Percentiles rank a stretch among this genome's conserved stretches.
These are phyloP conservation scores for Oegoconia quadripuncta DNA, from an alignment of 2,888 invertebrate genomes.

Conservation along the genomic window DNA sequence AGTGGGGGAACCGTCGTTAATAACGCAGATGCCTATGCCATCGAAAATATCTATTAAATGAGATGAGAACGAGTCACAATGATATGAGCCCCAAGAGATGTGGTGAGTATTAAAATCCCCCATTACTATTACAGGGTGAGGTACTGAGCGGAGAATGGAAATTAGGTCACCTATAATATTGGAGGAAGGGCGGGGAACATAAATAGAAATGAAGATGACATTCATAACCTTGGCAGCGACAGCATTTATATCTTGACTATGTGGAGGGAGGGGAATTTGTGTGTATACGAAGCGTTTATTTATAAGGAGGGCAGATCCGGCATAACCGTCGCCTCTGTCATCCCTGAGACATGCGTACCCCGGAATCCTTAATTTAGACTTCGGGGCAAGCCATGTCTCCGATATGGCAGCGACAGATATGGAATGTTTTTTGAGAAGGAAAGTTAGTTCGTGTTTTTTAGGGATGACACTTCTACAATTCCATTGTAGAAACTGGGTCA, in stretches of 20 bases:
- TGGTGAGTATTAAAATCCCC: slow-evolving; percentile 14
- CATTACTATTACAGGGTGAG: slow-evolving; percentile 9
- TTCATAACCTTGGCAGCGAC: slow-evolving; percentile 11
- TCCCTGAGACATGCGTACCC: slow-evolving; percentile 23
- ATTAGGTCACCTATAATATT: slow-evolving; percentile 5
- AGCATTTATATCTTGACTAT: slow-evolving; percentile 6
- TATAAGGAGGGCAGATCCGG: slow-evolving; percentile 12
- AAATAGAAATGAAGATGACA: slow-evolving; percentile 12
- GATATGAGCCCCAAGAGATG: neutral
- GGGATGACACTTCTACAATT: slow-evolving; percentile 15
- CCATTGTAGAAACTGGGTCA: slow-evolving; percentile 14
- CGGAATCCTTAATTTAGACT: slow-evolving; percentile 10
- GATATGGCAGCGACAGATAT: slow-evolving; percentile 11
- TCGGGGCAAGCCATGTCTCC: slow-evolving; percentile 21
- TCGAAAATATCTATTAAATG: slow-evolving; percentile 3
- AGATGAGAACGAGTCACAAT: neutral
- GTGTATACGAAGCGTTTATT: slow-evolving; percentile 2
- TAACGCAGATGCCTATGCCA: neutral
- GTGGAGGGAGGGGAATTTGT: slow-evolving; percentile 4
- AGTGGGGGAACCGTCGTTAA: slow-evolving; percentile 13
- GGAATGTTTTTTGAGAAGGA: slow-evolving; percentile 7
- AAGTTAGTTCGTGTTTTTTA: slow-evolving; percentile 15
- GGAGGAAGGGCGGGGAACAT: slow-evolving; percentile 17
- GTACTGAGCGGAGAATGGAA: slow-evolving; percentile 5
- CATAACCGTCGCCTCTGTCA: slow-evolving; percentile 23